Percentiles rank a stretch among this genome's conserved stretches.
Conservation (phyloP, 2,797 vertebrate genomes). For the Alcedo atthis region DNA sequence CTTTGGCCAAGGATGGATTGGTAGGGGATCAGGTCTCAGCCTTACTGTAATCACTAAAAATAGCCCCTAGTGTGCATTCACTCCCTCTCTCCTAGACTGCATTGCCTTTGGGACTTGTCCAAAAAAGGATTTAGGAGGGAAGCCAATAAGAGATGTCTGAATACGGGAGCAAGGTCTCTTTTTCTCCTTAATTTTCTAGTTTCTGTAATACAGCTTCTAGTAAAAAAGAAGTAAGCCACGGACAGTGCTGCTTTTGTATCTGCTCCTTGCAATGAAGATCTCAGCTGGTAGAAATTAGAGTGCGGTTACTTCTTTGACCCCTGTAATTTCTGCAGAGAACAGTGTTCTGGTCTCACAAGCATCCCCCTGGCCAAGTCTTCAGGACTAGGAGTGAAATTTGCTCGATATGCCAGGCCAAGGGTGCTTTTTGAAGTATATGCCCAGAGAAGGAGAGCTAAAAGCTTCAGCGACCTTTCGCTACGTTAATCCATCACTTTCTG, state of each 20-base stretch:
- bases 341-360: conserved; percentile 28
- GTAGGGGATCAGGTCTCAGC: not conserved
- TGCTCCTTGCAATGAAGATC: not conserved
- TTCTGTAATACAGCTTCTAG: not conserved
- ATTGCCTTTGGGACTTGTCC: conserved; percentile 3
- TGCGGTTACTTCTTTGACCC: conserved; percentile 37
- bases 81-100: not conserved
- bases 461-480: not conserved
- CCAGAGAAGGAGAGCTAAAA: not conserved
- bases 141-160: not conserved
- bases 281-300: conserved; percentile 68
- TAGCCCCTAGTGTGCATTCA: not conserved
- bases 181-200: conserved; percentile 33
- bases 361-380: not conserved
- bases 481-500: not conserved
- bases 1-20: not conserved
- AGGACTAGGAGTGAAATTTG: conserved; percentile 1
- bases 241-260: conserved; percentile 58
- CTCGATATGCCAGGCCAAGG: not conserved
- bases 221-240: not conserved
- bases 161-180: not conserved
- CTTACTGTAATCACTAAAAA: conserved; percentile 33
- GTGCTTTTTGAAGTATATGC: not conserved
- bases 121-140: not conserved
- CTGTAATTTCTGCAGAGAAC: not conserved